A percentile compares a stretch with the other conserved stretches of the same genome.
Conservation (phyloP, 2,888 invertebrate genomes). For the Leistus spinibarbis region DNA sequence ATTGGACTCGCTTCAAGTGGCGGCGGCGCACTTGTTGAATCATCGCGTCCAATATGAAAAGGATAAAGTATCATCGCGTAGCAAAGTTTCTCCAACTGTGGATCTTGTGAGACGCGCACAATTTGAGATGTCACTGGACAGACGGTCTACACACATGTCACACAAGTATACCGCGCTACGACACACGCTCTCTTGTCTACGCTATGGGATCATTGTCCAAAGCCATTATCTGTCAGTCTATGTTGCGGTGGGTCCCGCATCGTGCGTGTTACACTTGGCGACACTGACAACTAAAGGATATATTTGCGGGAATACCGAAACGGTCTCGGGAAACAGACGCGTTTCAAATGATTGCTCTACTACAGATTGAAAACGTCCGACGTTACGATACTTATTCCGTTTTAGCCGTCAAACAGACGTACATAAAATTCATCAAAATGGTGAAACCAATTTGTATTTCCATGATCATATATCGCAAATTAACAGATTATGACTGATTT, state of each 20-base stretch:
- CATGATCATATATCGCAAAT: not conserved
- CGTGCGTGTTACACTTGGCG: conserved; percentile 9
- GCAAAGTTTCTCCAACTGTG: not conserved
- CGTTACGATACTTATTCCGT: not conserved
- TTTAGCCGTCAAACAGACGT: not conserved
- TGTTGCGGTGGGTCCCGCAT: conserved; percentile 2
- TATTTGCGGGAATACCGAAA: conserved; percentile 4
- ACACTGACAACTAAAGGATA: conserved; percentile 8
- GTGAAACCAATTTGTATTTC: not conserved
- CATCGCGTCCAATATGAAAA: not conserved
- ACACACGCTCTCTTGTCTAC: not conserved
- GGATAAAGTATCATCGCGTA: not conserved
- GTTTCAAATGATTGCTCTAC: not conserved
- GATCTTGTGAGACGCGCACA: not conserved
- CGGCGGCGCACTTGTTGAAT: conserved; percentile 2
- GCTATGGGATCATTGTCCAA: conserved; percentile 1
- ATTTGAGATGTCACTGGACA: not conserved
- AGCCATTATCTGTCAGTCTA: conserved; percentile 13
- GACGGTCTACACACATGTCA: not conserved
- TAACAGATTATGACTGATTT: too few species aligned
- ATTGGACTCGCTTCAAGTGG: not conserved
- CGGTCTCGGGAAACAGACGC: not conserved
- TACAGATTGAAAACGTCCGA: not conserved
- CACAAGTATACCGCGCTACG: not conserved
- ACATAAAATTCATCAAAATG: too few species aligned